Conservation (phyloP, 30 jellyfish, hydroid and myxozoan genomes). For the Clytia hemisphaerica region DNA sequence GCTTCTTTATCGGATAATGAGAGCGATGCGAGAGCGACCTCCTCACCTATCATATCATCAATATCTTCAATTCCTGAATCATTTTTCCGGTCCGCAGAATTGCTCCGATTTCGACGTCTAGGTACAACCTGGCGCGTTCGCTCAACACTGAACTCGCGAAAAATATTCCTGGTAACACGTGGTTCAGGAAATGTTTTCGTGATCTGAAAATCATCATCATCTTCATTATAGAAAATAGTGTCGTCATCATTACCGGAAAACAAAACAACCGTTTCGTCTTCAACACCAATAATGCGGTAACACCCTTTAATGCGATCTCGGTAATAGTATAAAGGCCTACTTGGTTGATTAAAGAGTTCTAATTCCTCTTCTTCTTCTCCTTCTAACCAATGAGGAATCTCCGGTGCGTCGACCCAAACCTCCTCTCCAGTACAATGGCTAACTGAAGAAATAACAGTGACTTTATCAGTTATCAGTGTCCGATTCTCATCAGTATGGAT, state of each 20-base stretch:
- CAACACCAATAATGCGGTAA: slow-evolving; percentile 93
- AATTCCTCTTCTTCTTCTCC: slow-evolving; percentile 52
- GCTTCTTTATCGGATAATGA: slow-evolving; percentile 58
- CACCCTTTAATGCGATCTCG: slow-evolving; percentile 98
- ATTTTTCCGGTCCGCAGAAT: slow-evolving; percentile 15
- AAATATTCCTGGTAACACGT: neutral
- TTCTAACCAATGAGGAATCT: slow-evolving; percentile 97
- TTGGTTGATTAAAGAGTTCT: slow-evolving; percentile 78
- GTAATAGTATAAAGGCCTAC: slow-evolving; percentile 88
- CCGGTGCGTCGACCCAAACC: slow-evolving; percentile 98
- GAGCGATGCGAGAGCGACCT: slow-evolving; percentile 32
- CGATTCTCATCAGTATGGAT: slow-evolving; percentile 46
- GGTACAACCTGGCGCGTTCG: neutral
- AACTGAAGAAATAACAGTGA: slow-evolving; percentile 56
- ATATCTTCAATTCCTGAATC: slow-evolving; percentile 97
- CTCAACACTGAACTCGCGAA: neutral
- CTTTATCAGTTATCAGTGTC: slow-evolving; percentile 47
- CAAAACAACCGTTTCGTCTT: slow-evolving; percentile 92
- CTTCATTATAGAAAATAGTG: slow-evolving; percentile 75
- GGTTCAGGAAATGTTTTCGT: slow-evolving; percentile 5
- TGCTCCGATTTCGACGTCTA: neutral
- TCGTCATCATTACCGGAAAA: slow-evolving; percentile 99
- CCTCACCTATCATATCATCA: slow-evolving; percentile 47
- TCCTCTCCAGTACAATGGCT: slow-evolving; percentile 81
- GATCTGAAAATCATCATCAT: slow-evolving; percentile 11